Evolutionary conservation across 2,888 invertebrate genomes (phyloP).

Genomic region (Hemaris fuciformis): DNA sequence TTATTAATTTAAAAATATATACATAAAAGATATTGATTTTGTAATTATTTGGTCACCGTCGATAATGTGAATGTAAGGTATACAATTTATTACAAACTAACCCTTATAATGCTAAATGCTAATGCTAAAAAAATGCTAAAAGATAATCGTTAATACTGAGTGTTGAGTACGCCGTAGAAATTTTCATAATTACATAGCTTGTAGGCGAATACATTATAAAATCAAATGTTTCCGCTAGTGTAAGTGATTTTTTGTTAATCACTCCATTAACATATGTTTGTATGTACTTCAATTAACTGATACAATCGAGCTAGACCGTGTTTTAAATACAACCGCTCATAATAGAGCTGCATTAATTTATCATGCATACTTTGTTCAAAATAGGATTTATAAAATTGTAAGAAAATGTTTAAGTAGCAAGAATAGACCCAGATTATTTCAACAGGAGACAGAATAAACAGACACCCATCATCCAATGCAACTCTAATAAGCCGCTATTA

Average conservation of each 20-base stretch:
- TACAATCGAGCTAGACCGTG: neutral
- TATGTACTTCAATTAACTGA: neutral
- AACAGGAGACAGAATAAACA: neutral
- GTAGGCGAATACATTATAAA: neutral
- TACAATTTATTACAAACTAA: too few species aligned
- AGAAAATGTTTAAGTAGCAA: neutral
- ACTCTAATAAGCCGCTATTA: neutral
- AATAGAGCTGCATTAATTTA: too few species aligned
- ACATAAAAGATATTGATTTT: too few species aligned
- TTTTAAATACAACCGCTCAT: too few species aligned
- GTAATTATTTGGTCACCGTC: too few species aligned
- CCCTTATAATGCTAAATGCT: too few species aligned
- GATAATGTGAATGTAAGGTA: too few species aligned
- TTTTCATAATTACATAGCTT: neutral
- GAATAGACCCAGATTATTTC: neutral
- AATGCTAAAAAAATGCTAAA: too few species aligned
- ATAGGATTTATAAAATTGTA: neutral
- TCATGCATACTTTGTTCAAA: too few species aligned
- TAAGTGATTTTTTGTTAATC: neutral
- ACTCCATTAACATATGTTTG: neutral
- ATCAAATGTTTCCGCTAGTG: constrained; percentile 16
- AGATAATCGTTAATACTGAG: neutral
- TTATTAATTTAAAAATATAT: too few species aligned
- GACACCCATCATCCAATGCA: neutral
- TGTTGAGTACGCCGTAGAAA: neutral